phyloP scores from a whole-genome alignment of 1,140 invertebrate species.

The Fopius arisanus region DNA sequence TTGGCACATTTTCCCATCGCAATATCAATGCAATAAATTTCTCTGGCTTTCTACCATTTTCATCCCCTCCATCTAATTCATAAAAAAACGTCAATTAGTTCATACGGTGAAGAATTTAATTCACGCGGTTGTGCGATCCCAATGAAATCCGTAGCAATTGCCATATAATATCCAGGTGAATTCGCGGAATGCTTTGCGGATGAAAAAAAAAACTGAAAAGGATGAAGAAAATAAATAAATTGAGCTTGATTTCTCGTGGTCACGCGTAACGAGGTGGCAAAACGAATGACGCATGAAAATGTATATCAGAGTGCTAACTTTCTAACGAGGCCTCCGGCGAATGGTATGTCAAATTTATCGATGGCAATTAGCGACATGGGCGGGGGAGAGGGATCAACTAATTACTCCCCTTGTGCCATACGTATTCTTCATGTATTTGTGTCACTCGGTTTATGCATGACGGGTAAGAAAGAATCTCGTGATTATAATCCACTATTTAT shows the following conservation, averaged over 20 bases:
- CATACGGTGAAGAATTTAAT: neutral
- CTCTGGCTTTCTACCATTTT: neutral
- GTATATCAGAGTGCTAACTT: slow-evolving; percentile 19
- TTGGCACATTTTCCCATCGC: no score
- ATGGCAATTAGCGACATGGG: slow-evolving; percentile 32
- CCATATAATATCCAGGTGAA: neutral
- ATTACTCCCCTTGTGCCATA: neutral
- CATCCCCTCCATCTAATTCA: neutral
- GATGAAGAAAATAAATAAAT: neutral
- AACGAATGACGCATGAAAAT: slow-evolving; percentile 29
- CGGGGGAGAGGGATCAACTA: slow-evolving; percentile 24
- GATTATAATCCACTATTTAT: slow-evolving; percentile 8
- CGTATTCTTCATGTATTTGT: slow-evolving; percentile 7
- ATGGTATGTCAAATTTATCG: slow-evolving; percentile 37
- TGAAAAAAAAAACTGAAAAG: neutral
- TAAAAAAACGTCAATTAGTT: slow-evolving; percentile 5
- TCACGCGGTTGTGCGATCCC: neutral
- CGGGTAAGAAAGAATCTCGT: neutral
- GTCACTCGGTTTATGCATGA: slow-evolving; percentile 1
- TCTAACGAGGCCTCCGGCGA: slow-evolving; percentile 19
- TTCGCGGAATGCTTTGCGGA: neutral
- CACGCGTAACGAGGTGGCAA: slow-evolving; percentile 31
- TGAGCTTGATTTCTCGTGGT: slow-evolving; percentile 10
- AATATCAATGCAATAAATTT: no score
- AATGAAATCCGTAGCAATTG: neutral